These are phyloP conservation scores for Phallusia fumigata DNA, from an alignment of 23 tunicate species.

Conservation along the genomic window DNA sequence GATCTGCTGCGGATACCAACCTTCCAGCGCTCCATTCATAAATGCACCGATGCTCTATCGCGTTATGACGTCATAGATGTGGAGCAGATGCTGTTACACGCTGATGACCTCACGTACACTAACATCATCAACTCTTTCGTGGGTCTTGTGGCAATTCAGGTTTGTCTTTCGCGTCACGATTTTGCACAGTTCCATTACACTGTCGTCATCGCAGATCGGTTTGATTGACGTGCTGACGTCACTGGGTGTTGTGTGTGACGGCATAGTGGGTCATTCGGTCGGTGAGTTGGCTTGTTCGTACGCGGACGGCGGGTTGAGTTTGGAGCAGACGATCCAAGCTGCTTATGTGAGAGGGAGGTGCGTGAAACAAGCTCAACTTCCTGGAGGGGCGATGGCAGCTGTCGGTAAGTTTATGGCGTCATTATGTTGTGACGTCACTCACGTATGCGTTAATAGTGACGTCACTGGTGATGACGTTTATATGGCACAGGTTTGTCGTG, in stretches of 20 bases:
- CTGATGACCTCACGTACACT: conserved; percentile 14
- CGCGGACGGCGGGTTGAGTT: conserved; percentile 20
- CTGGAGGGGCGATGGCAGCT: conserved; percentile 31
- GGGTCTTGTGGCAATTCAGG: conserved; percentile 24
- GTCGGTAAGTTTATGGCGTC: conserved; percentile 18
- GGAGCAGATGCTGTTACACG: background rate
- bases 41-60: conserved; percentile 13
- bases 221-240: conserved; percentile 33
- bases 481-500: conserved; percentile 16
- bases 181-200: too few species aligned
- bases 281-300: conserved; percentile 36
- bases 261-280: conserved; percentile 32
- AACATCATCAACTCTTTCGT: conserved; percentile 24
- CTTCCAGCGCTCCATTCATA: background rate
- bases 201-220: conserved; percentile 10
- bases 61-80: conserved; percentile 15
- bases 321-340: conserved; percentile 29
- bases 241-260: conserved; percentile 5
- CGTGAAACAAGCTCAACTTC: conserved; percentile 8
- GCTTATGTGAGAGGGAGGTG: conserved; percentile 38
- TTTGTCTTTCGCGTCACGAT: background rate
- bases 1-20: conserved; percentile 10
- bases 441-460: background rate
- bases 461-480: background rate
- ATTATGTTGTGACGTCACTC: background rate